Percentiles rank a stretch among this genome's conserved stretches.
Conservation (phyloP, 2,797 vertebrate species). For the Pitangus sulphuratus region DNA sequence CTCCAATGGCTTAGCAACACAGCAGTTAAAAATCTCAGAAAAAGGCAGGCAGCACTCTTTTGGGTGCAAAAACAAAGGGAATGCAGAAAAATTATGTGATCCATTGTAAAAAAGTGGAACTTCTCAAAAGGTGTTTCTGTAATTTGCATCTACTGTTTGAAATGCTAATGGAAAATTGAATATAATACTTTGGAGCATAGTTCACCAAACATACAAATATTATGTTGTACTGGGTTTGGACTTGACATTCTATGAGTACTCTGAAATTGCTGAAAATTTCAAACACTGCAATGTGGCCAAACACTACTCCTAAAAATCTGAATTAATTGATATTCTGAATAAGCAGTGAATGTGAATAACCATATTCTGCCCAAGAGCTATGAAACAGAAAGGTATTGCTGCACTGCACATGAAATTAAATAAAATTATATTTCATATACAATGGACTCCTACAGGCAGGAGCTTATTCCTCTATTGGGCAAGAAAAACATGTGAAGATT, state of each 20-base stretch:
- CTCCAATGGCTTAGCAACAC: not conserved
- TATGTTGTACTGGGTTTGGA: not conserved
- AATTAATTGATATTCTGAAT: not conserved
- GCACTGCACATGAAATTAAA: not conserved
- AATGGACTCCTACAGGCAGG: not conserved
- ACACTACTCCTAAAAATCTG: not conserved
- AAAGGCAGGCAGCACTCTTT: not conserved
- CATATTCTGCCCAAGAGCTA: not conserved
- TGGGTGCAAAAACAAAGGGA: not conserved
- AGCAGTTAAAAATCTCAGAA: not conserved
- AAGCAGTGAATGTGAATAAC: not conserved
- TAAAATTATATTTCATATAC: not conserved
- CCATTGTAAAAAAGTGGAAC: not conserved
- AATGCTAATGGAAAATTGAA: constrained; percentile 3
- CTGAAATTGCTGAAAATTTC: constrained; percentile 26
- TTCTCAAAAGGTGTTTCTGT: not conserved
- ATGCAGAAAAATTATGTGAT: not conserved
- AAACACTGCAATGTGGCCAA: not conserved
- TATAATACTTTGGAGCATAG: not conserved
- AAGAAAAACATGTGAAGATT: not conserved
- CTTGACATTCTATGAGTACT: constrained; percentile 16
- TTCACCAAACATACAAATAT: constrained; percentile 15
- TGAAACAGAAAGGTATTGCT: not conserved
- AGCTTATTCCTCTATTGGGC: not conserved
- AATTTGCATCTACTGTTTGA: not conserved